These are phyloP conservation scores for Peucedramus taeniatus DNA, from an alignment of 2,113 vertebrate genomes.

Conservation along the genomic window DNA sequence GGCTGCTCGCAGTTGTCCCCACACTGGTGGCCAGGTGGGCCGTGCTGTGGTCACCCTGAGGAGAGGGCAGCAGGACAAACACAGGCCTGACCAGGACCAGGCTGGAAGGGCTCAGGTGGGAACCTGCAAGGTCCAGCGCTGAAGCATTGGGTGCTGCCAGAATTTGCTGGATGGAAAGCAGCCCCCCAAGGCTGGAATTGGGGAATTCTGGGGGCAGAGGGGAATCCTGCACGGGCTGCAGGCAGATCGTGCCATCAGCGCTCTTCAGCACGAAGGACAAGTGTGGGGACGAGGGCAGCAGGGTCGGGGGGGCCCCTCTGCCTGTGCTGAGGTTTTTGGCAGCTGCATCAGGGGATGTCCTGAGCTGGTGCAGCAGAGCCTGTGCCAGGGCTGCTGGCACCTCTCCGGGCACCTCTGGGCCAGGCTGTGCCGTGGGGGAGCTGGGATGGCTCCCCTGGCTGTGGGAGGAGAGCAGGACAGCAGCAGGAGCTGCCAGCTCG, in stretches of 20 bases:
- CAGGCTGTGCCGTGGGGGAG: background rate
- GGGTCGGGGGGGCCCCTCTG: background rate
- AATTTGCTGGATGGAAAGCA: conserved; percentile 26
- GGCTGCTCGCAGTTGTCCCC: background rate
- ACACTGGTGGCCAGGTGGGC: background rate
- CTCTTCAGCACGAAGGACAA: conserved; percentile 2
- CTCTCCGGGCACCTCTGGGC: rapidly evolving
- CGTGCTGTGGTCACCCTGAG: background rate
- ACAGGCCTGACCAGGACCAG: conserved; percentile 29
- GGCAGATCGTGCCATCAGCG: background rate
- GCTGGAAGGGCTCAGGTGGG: background rate
- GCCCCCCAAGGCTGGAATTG: background rate
- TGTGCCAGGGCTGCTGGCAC: background rate
- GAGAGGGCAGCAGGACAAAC: background rate
- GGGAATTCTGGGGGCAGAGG: background rate
- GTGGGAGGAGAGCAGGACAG: rapidly evolving
- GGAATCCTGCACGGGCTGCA: conserved; percentile 1
- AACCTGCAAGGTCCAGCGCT: background rate
- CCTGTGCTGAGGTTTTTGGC: background rate
- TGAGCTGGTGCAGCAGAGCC: background rate
- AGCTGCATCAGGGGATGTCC: background rate
- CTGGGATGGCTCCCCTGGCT: background rate
- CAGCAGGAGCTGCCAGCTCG: background rate
- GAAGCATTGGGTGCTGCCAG: background rate
- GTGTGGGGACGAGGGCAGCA: background rate